phyloP scores from a whole-genome alignment of 2,113 vertebrate genomes.

The Lanius ludovicianus region DNA sequence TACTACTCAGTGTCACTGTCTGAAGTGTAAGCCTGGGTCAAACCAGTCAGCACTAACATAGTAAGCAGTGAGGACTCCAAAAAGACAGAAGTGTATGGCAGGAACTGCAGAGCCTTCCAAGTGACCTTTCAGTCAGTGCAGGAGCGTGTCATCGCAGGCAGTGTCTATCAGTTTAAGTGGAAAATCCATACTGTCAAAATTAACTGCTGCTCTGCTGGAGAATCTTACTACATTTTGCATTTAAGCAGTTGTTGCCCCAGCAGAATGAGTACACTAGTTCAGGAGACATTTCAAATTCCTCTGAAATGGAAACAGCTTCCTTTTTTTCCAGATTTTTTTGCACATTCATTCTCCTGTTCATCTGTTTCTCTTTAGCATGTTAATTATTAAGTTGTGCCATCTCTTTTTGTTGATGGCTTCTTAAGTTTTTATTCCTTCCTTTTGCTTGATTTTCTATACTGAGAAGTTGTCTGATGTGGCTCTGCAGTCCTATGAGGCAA shows the following conservation, averaged over 20 bases:
- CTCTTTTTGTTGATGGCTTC: background rate
- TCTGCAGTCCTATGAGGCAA: background rate
- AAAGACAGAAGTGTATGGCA: background rate
- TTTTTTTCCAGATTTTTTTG: background rate
- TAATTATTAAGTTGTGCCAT: background rate
- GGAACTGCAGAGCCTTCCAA: background rate
- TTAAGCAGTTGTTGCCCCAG: background rate
- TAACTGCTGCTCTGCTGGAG: background rate
- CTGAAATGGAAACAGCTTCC: background rate
- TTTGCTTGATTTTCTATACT: rapidly evolving
- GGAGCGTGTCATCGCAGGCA: background rate
- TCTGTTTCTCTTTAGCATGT: background rate
- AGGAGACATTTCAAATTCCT: background rate
- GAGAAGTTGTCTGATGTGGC: background rate
- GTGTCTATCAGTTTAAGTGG: background rate
- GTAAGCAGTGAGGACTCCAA: background rate
- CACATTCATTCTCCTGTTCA: rapidly evolving
- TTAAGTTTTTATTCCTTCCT: background rate
- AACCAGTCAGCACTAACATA: background rate
- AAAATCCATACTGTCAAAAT: background rate
- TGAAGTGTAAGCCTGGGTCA: background rate
- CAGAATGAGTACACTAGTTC: background rate
- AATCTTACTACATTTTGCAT: background rate
- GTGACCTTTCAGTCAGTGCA: background rate
- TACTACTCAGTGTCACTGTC: background rate